Base-by-base conservation (phyloP, 2,888 invertebrate species). In the Eupithecia vulgata region DNA sequence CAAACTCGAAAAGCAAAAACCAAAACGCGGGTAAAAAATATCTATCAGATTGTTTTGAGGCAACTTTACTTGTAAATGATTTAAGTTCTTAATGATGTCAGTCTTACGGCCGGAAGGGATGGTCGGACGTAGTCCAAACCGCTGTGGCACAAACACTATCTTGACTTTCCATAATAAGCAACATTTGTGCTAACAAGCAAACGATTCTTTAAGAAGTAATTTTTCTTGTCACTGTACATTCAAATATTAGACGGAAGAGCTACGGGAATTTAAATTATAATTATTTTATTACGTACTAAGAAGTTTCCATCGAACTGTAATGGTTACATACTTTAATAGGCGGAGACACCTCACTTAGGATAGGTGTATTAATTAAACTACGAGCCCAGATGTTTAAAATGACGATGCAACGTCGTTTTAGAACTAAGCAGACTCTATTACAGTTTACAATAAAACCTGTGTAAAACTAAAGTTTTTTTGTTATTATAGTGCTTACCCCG, bases 301-400 rank as follows among this genome's bases (percentile, higher is more conserved):
- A 90, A 90, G 91, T 93, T 92, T 89, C 91, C 92, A 94, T 91
- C 89, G 87, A 91, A 90, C 89, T 86, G 86, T 90, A 90, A 92
- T 91, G 92, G 92, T 92, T 92, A 93, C 90, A 92, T 90, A 92
- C 81, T 84, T 91, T 93, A 93, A 94, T 94, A 94, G 94, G 94
- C 94, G 94, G 94, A 94, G 91, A 93, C 88, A 90, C 90, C 89
- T 93, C 92, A 93, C 92, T 92, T 93, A 91, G 88, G 91, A 68
- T 69, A 92, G 93, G 94, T 94, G 93, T 92, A 90, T 87, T 81
- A 92, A 92, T 93, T 91, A 93, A 91, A 93, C 94, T 94, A 94
- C 93, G 86, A 90, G 90, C 91, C 90, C 90, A 87, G 92, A 92
- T 91, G 93, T 91, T 93, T 91, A 92, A 91, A 91, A 88, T 83